Conservation (phyloP, 2,888 invertebrate genomes). For the Caenorhabditis sulstoni region DNA sequence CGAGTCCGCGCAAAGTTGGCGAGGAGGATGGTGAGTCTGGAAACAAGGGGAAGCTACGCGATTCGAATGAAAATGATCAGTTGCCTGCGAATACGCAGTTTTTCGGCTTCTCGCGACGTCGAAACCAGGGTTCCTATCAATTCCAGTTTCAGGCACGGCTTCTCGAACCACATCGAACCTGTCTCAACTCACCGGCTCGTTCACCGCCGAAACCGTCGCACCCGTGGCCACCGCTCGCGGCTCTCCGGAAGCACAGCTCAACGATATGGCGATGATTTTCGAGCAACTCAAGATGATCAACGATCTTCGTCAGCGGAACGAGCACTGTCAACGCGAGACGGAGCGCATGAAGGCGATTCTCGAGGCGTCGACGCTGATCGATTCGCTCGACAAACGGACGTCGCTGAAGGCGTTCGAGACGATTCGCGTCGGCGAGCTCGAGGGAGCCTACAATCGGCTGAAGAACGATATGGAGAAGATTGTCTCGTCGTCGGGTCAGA, state of each 20-base stretch:
- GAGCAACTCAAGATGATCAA: conserved; percentile 71
- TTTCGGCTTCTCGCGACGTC: too few relatives aligned
- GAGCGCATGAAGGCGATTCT: conserved; percentile 68
- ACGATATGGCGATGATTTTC: conserved; percentile 70
- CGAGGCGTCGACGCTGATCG: conserved; percentile 67
- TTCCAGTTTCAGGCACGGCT: conserved; percentile 10
- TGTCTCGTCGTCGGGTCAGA: conserved; percentile 26
- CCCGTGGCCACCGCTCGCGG: conserved; percentile 25
- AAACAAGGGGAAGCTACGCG: not conserved
- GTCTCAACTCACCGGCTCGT: conserved; percentile 39
- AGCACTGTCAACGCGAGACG: conserved; percentile 67
- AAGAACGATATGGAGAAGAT: conserved; percentile 65
- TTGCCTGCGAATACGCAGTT: too few relatives aligned
- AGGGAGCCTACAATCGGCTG: conserved; percentile 62
- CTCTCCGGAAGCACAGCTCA: conserved; percentile 58
- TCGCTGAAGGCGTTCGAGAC: conserved; percentile 66
- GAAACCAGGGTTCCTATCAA: too few relatives aligned
- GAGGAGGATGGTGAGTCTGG: conserved; percentile 31
- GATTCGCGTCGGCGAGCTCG: conserved; percentile 61
- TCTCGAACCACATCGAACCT: conserved; percentile 51
- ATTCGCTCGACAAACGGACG: conserved; percentile 67
- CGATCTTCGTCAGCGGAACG: conserved; percentile 54
- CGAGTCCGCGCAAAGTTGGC: conserved; percentile 18
- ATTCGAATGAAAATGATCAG: too few relatives aligned
- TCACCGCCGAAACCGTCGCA: conserved; percentile 22